Conservation (phyloP, 1,140 invertebrate genomes). For the Musca vetustissima region DNA sequence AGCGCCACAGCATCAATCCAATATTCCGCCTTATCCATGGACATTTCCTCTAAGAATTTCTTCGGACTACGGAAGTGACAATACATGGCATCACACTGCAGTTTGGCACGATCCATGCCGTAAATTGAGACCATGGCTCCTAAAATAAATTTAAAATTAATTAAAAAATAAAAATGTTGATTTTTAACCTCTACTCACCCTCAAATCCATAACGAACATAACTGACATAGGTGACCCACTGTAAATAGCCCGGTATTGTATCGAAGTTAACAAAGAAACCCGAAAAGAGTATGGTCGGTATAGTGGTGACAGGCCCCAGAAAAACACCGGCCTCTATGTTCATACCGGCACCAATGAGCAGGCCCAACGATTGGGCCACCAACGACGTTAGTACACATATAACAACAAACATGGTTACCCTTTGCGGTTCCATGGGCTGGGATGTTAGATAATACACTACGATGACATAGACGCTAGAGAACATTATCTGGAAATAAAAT, state of each 20-base stretch:
- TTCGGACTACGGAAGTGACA: slow-evolving; percentile 84
- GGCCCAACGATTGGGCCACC: slow-evolving; percentile 88
- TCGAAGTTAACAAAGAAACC: slow-evolving; percentile 94
- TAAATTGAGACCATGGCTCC: slow-evolving; percentile 86
- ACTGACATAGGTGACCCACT: slow-evolving; percentile 86
- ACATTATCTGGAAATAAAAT: slow-evolving; percentile 78
- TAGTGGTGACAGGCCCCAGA: slow-evolving; percentile 86
- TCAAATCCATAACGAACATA: slow-evolving; percentile 93
- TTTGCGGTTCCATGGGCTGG: slow-evolving; percentile 82
- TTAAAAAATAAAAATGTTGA: background rate
- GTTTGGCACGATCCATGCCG: slow-evolving; percentile 78
- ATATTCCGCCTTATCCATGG: slow-evolving; percentile 79
- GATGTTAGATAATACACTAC: slow-evolving; percentile 95
- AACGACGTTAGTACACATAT: slow-evolving; percentile 87
- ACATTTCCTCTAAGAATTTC: slow-evolving; percentile 83
- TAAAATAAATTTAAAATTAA: slow-evolving; percentile 20
- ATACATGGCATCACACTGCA: slow-evolving; percentile 77
- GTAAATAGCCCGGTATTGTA: slow-evolving; percentile 86
- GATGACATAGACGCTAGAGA: slow-evolving; percentile 85
- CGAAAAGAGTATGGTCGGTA: slow-evolving; percentile 87
- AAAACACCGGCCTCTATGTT: slow-evolving; percentile 88
- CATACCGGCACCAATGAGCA: slow-evolving; percentile 89
- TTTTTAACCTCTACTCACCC: slow-evolving; percentile 52
- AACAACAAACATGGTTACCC: slow-evolving; percentile 85
- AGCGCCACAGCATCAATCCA: slow-evolving; percentile 83